These are phyloP conservation scores for Thymelicus acteon DNA, from an alignment of 2,888 invertebrate genomes.

Conservation along the genomic window DNA sequence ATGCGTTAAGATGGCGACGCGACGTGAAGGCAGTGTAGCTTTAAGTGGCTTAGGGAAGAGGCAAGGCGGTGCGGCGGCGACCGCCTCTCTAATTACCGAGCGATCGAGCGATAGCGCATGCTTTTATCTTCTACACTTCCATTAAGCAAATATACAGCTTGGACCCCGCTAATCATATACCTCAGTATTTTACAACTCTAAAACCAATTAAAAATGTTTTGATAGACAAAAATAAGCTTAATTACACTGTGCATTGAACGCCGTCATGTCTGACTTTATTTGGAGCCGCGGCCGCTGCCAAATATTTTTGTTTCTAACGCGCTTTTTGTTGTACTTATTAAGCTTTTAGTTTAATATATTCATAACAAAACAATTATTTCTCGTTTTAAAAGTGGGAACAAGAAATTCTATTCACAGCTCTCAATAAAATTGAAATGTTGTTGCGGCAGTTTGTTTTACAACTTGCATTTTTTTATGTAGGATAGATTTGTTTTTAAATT, in stretches of 20 bases:
- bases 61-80: constrained; percentile 60
- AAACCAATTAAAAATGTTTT: constrained; percentile 83
- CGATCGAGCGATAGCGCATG: constrained; percentile 78
- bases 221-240: constrained; percentile 80
- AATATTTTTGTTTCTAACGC: constrained; percentile 60
- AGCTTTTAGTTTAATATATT: constrained; percentile 31
- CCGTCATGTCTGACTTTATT: constrained; percentile 68
- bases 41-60: constrained; percentile 77
- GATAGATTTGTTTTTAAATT: not conserved
- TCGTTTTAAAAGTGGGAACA: not conserved
- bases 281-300: constrained; percentile 53
- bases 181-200: constrained; percentile 75
- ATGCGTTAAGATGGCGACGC: constrained; percentile 57
- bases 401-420: not conserved
- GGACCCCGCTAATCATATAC: constrained; percentile 75
- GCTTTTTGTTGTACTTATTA: constrained; percentile 20
- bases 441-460: not conserved
- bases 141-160: constrained; percentile 84
- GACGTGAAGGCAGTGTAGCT: constrained; percentile 67
- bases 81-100: constrained; percentile 74
- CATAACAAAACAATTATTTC: constrained; percentile 28
- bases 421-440: not conserved
- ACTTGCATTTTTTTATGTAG: too few relatives aligned
- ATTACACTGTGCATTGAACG: constrained; percentile 61
- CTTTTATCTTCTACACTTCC: constrained; percentile 82